Evolutionary conservation across 2,888 invertebrate species (phyloP), one percentile per base, ranked within the genome.

Genomic region (Temnothorax ravouxi): DNA sequence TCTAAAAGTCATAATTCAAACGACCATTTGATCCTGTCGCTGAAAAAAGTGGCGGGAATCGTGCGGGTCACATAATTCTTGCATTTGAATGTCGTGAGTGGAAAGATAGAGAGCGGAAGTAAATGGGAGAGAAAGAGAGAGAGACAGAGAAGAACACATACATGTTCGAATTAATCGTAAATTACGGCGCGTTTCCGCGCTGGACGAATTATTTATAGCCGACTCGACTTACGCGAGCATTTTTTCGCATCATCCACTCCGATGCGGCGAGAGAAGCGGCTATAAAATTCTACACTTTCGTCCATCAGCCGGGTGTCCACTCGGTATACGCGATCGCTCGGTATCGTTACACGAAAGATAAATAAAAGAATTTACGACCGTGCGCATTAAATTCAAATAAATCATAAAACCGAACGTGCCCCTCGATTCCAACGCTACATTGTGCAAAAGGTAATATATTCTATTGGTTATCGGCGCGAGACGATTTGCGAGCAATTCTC

Each of bases 1-100:
- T 89, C 72, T 88, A 89, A 89, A 88, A 83, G 88, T 15, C 89
- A 77, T 90, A 90, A 89, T 84, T 90, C 85, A 90, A 34, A n/a
- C 61, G 71, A 74, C 71, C 85, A 54, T 84, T 90, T 86, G 86
- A 90, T 80, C 85, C 75, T 85, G 86, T 89, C 89, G 74, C 67
- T 34, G 83, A 15, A 71, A 50, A 84, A 84, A 80, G 66, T 76
- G 56, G 41, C 72, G 59, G 59, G 54, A 84, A 81, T 81, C 64
- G 84, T 86, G 84, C 83, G 89, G 89, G 87, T 54, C 62, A 74
- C 76, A 83, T 82, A 80, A 84, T 66, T 83, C 84, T 79, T 76
- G 76, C 84, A 86, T 72, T 80, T 61, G 83, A 84, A 79, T 83
- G 21, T 67, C 29, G 44, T n/a, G 34, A 56, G 54, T 41, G 15